These are phyloP conservation scores for Hypomecis atomaria DNA, from an alignment of 2,888 invertebrate species.

Conservation along the genomic window DNA sequence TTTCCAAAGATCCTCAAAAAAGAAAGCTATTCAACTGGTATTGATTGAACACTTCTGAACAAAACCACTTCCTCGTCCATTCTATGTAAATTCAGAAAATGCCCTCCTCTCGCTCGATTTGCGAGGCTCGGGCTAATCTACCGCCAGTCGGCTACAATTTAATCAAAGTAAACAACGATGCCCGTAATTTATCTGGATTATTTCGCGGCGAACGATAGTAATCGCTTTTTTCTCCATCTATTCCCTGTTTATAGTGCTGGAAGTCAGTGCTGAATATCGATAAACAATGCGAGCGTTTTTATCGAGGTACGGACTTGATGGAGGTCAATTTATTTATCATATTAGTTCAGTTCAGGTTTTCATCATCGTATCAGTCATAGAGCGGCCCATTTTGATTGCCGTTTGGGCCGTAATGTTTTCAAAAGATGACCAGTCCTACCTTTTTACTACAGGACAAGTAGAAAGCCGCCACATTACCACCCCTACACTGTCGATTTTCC, in stretches of 20 bases:
- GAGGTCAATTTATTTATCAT: no score
- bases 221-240: conserved; percentile 78
- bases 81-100: conserved; percentile 81
- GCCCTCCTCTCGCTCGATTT: conserved; percentile 79
- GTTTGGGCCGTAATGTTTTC: no score
- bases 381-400: no score
- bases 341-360: no score
- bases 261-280: conserved; percentile 11
- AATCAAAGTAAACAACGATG: conserved; percentile 83
- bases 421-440: no score
- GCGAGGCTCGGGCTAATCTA: conserved; percentile 82
- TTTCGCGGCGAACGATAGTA: conserved; percentile 80
- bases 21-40: conserved; percentile 47
- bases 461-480: no score
- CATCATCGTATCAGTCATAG: no score
- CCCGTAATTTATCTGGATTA: conserved; percentile 83
- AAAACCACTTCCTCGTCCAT: conserved; percentile 71
- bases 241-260: conserved; percentile 30
- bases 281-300: background rate
- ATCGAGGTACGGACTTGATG: background rate
- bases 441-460: no score
- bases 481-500: no score
- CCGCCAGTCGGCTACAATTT: conserved; percentile 83
- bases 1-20: conserved; percentile 19
- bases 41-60: conserved; percentile 52